Base-by-base conservation (phyloP, 2,888 invertebrate species). In the Sarcophaga subvicina region DNA sequence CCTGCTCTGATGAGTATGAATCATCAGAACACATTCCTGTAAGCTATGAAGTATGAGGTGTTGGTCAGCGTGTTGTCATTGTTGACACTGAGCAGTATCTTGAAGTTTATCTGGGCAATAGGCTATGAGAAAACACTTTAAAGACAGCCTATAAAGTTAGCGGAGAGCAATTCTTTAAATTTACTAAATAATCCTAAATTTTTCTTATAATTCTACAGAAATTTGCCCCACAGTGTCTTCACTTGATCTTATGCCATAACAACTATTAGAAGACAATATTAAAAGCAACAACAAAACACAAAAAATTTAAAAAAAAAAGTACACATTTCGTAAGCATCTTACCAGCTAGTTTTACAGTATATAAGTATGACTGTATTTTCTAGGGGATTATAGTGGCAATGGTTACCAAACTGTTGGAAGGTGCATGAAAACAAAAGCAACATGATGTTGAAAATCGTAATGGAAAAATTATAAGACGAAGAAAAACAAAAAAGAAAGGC, bases 311-410 rank as follows among this genome's bases (percentile, higher is more conserved):
- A 54, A 54, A 49, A 54, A 54, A 37, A 37, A 8, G 2, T 54
- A 17, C 17, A 72, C 67, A 54, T 63, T 67, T 45, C 62, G 71
- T 71, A 72, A 83, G 63, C 45, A 80, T 73, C 45, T 72, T 4
- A 22, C 27, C 64, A 80, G 69, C 73, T 73, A 64, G 73, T 80
- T 78, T 59, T 63, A 47, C 22, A 22, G 20, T 62, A 37, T 63
- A 64, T 59, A 73, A 66, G 22, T 78, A 66, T 78, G 73, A 37
- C 10, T 8, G 37, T 37, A 37, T 8, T 37, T 37, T 37, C 77
- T 83, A 71, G 62, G 54, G 80, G 73, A 86, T 83, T 75, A 86
- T 83, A 83, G 66, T 64, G 83, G 69, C 83, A 86, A 81, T 86
- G 83, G 83, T 81, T 83, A 83, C 86, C 72, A 73, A 70, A 73